phyloP scores from a whole-genome alignment of 2,888 invertebrate species.

The Epinotia bilunana region DNA sequence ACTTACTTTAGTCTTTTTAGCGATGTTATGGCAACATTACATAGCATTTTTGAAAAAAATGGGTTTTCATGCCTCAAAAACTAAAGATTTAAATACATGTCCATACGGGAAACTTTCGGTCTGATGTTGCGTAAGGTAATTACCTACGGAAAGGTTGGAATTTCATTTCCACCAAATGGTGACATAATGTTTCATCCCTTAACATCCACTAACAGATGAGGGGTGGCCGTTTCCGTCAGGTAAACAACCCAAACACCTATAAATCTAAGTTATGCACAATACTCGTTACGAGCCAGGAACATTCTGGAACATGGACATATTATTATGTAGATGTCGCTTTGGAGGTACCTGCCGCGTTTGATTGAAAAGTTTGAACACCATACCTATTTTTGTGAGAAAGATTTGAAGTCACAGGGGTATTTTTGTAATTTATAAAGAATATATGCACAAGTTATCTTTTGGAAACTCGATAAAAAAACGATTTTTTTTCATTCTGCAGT shows the following conservation, averaged over 20 bases:
- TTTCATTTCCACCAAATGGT: conserved; percentile 20
- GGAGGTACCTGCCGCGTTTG: too few species aligned
- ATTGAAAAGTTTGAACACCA: too few species aligned
- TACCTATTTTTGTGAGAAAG: background rate
- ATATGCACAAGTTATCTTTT: too few species aligned
- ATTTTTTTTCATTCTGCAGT: too few species aligned
- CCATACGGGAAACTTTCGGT: background rate
- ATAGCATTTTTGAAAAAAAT: too few species aligned
- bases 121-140: background rate
- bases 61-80: too few species aligned
- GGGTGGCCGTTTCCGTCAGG: conserved; percentile 21
- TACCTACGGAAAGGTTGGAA: background rate
- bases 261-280: conserved; percentile 34
- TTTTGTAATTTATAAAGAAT: background rate
- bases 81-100: background rate
- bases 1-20: too few species aligned
- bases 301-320: conserved; percentile 1
- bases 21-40: too few species aligned
- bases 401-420: background rate
- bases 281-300: conserved; percentile 33
- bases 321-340: background rate
- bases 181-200: conserved; percentile 24
- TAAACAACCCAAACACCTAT: conserved; percentile 35
- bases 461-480: too few species aligned
- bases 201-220: conserved; percentile 25